These are phyloP conservation scores for Liparis tanakae DNA, from an alignment of 2,797 vertebrate genomes.

Conservation along the genomic window DNA sequence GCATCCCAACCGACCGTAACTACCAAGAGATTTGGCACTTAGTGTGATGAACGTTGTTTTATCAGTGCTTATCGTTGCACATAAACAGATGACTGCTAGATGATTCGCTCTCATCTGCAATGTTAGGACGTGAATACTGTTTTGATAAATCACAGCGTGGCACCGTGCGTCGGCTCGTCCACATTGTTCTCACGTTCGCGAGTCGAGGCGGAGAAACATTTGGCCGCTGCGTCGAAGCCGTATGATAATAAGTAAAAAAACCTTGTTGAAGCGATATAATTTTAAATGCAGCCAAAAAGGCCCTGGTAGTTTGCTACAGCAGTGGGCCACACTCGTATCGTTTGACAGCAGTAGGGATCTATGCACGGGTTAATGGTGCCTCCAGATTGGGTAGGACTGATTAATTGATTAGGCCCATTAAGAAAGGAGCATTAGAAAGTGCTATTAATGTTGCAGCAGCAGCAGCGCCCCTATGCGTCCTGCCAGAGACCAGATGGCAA, in stretches of 20 bases:
- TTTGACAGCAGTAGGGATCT: conserved; percentile 67
- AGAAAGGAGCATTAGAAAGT: conserved; percentile 77
- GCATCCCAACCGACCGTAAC: too few relatives aligned
- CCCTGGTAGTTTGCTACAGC: conserved; percentile 28
- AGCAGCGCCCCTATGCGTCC: conserved; percentile 64
- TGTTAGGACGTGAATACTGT: neutral
- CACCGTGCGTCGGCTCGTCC: neutral
- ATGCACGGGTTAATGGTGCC: conserved; percentile 68
- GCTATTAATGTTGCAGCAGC: conserved; percentile 77
- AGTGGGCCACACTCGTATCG: conserved; percentile 49
- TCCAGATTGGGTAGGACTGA: conserved; percentile 72
- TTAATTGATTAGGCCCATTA: conserved; percentile 83
- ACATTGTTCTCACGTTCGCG: neutral
- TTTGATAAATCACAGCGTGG: neutral
- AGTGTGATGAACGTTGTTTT: neutral
- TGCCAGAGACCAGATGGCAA: conserved; percentile 80
- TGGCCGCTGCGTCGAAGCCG: neutral
- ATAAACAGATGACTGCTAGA: neutral
- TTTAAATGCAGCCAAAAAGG: conserved; percentile 28
- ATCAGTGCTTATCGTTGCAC: neutral
- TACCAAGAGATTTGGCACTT: neutral
- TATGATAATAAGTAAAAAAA: neutral
- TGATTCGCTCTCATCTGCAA: neutral
- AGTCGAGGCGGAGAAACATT: neutral
- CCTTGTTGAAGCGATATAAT: conserved; percentile 13